Conservation (phyloP, 2,113 vertebrate species). For the Podiceps cristatus region DNA sequence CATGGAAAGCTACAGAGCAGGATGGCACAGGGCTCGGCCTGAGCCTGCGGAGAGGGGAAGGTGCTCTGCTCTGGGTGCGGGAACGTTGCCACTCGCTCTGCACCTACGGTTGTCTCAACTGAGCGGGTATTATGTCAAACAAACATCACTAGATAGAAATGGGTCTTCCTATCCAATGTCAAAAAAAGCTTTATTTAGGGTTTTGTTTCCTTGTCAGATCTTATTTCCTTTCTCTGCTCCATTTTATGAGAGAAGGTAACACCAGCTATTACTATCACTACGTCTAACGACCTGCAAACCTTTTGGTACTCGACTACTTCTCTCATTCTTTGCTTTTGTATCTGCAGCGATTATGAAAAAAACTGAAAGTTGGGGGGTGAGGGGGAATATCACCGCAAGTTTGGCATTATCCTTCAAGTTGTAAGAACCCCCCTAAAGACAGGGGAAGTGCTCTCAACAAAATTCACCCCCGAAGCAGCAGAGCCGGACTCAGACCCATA, state of each 20-base stretch:
- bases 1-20: neutral
- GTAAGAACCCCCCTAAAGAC: neutral
- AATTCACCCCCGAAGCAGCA: neutral
- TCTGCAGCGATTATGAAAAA: neutral
- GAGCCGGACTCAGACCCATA: neutral
- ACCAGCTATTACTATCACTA: neutral
- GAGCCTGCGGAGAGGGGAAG: neutral
- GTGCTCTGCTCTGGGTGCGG: neutral
- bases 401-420: neutral
- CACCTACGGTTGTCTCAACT: accelerated
- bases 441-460: accelerated
- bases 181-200: neutral
- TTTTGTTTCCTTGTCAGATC: neutral
- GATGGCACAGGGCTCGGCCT: accelerated
- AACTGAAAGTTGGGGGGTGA: neutral
- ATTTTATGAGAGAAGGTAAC: neutral
- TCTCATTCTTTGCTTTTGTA: neutral
- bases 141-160: neutral
- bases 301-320: neutral
- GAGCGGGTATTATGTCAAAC: neutral
- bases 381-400: neutral
- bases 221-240: neutral
- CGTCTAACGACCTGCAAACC: neutral
- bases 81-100: accelerated
- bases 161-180: neutral